Base-by-base conservation (phyloP, 2,113 vertebrate species). In the Mormyrus lacerda region DNA sequence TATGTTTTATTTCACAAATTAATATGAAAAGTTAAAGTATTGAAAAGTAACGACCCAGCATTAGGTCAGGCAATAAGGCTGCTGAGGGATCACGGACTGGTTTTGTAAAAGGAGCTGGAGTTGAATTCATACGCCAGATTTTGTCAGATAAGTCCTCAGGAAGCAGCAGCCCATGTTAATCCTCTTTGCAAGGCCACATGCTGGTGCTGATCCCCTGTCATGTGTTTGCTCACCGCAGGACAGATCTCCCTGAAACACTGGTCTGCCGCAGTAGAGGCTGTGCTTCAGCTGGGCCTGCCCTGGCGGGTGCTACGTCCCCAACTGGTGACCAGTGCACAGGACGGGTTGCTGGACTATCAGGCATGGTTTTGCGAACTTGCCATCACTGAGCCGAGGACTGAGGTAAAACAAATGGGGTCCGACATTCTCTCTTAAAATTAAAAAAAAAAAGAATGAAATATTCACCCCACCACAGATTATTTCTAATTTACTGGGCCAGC, bases 271-370 rank as follows among this genome's bases (percentile, higher is more conserved):
- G 93, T 97, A 90, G 98, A 99, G 93, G 94, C 92, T 0, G 95
- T 97, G 10, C 79, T 99, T 89, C 95, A 90, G 0, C 94, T 99
- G 44, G 95, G 97, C 0, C 87, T 99, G 91, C 98, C 97, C 0
- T 99, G 98, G 98, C 91, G 97, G 85, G 95, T 98, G 93, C 93
- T 99, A 90, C 94, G 97, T 35, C 93, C 96, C 0, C 98, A 99
- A 93, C 96, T 96, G 35, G 89, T 95, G 89, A 91, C 92, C 89
- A 94, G 90, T 87, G 88, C 82, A 48, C 89, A 35, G 0, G 91
- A 94, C 0, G 89, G 91, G 87, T 90, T 89, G 91, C 91, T 96
- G n/a, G 39, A 95, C 90, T 96, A 96, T 92, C 13, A 93, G 1
- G 89, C 91, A 42, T 96, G 96, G 96, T 94, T 96, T 92, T 89